Conservation (phyloP, 2,888 invertebrate genomes). For the Plagiodera versicolora region DNA sequence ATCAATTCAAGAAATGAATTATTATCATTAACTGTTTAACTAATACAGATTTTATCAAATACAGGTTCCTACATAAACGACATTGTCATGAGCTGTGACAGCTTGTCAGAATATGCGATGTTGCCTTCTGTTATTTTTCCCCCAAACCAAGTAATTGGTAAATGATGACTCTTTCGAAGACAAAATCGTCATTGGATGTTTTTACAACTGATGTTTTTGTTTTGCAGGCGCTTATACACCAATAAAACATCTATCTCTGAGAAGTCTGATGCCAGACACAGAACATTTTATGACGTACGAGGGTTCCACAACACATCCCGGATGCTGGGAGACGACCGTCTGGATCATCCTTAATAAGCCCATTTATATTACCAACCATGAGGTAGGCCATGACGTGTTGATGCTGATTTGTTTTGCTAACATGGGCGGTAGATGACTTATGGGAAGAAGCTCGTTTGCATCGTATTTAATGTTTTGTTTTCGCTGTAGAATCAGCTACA, state of each 20-base stretch:
- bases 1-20: no score
- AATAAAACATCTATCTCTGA: conserved; percentile 83
- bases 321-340: conserved; percentile 99
- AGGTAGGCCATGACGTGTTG: conserved; percentile 65
- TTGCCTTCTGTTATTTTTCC: no score
- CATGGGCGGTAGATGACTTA: neutral
- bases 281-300: conserved; percentile 97
- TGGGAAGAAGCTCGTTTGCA: neutral
- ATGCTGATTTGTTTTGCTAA: conserved; percentile 16
- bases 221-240: conserved; percentile 78
- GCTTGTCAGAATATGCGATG: no score
- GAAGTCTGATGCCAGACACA: conserved; percentile 86
- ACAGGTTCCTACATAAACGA: no score
- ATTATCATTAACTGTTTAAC: no score
- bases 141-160: no score
- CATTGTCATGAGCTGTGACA: no score
- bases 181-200: neutral
- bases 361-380: conserved; percentile 93
- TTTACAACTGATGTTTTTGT: no score
- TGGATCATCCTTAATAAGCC: conserved; percentile 99
- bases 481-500: no score
- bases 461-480: neutral
- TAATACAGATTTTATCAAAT: no score
- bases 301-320: conserved; percentile 95
- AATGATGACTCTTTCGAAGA: conserved; percentile 4